A percentile compares a stretch with the other conserved stretches of the same genome.
Evolutionary conservation across 2,888 invertebrate species (phyloP).

Genomic region (Amorpha juglandis): DNA sequence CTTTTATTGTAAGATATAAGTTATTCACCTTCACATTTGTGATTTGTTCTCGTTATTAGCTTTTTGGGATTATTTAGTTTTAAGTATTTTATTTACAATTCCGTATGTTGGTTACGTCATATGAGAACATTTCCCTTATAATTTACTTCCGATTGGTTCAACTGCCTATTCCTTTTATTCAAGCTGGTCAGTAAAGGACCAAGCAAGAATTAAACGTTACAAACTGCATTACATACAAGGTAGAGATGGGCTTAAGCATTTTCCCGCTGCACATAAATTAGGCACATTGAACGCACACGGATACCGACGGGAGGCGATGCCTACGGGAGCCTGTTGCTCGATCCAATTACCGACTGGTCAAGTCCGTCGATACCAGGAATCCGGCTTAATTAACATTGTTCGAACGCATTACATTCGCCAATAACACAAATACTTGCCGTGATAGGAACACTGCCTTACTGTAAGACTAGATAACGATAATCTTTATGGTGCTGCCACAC

Average conservation of each 20-base stretch:
- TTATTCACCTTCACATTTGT: too few relatives aligned
- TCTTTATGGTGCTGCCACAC: too few relatives aligned
- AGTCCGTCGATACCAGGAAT: slow-evolving; percentile 30
- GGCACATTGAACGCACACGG: slow-evolving; percentile 4
- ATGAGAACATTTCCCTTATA: too few relatives aligned
- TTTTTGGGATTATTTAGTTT: too few relatives aligned
- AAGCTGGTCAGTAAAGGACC: too few relatives aligned
- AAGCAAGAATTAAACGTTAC: too few relatives aligned
- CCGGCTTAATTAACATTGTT: slow-evolving; percentile 51
- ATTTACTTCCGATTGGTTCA: too few relatives aligned
- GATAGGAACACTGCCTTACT: slow-evolving; percentile 32
- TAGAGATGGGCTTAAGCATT: slow-evolving; percentile 8
- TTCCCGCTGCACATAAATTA: slow-evolving; percentile 11
- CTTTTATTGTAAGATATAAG: too few relatives aligned
- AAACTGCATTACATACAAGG: not conserved
- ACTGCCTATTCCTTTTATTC: too few relatives aligned
- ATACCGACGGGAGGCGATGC: slow-evolving; percentile 24
- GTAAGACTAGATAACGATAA: not conserved
- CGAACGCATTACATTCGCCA: slow-evolving; percentile 44
- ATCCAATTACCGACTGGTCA: slow-evolving; percentile 43
- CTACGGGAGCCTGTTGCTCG: slow-evolving; percentile 52
- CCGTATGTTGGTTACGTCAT: too few relatives aligned
- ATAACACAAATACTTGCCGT: slow-evolving; percentile 39
- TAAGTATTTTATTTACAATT: too few relatives aligned
- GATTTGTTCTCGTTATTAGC: too few relatives aligned